Evolutionary conservation across 2,113 vertebrate genomes (phyloP).

Genomic region (Genyomyrus donnyi): DNA sequence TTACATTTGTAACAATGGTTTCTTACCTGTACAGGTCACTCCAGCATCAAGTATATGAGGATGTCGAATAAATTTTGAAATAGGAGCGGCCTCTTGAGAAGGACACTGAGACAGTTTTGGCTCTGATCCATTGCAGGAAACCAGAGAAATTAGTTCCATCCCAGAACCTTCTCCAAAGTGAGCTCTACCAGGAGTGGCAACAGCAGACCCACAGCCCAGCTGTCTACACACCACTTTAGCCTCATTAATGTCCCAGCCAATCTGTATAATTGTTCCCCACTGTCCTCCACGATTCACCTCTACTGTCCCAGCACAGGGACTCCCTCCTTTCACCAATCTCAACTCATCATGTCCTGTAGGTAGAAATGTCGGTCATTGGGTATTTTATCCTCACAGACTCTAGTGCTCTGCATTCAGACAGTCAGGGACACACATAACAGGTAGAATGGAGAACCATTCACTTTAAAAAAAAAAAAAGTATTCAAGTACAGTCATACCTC

Average conservation of each 20-base stretch:
- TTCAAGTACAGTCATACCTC: no score
- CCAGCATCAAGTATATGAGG: not conserved
- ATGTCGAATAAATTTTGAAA: not conserved
- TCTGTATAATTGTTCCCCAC: not conserved
- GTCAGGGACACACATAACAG: not conserved
- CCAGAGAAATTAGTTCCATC: not conserved
- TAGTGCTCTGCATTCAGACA: not conserved
- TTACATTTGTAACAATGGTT: not conserved
- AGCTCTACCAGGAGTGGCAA: not conserved
- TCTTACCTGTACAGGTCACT: not conserved
- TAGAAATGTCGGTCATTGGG: not conserved
- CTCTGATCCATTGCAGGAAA: not conserved
- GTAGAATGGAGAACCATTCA: not conserved
- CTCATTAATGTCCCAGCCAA: no score
- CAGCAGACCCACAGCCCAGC: not conserved
- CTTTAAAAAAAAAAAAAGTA: no score
- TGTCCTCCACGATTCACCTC: not conserved
- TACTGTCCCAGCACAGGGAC: not conserved
- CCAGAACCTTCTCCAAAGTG: not conserved
- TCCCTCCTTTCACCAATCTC: not conserved
- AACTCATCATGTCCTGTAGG: not conserved
- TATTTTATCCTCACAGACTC: no score
- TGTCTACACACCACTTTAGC: no score
- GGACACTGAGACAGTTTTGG: not conserved
- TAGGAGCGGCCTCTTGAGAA: not conserved